Conservation (phyloP, 2,797 vertebrate species). For the Fringilla coelebs region DNA sequence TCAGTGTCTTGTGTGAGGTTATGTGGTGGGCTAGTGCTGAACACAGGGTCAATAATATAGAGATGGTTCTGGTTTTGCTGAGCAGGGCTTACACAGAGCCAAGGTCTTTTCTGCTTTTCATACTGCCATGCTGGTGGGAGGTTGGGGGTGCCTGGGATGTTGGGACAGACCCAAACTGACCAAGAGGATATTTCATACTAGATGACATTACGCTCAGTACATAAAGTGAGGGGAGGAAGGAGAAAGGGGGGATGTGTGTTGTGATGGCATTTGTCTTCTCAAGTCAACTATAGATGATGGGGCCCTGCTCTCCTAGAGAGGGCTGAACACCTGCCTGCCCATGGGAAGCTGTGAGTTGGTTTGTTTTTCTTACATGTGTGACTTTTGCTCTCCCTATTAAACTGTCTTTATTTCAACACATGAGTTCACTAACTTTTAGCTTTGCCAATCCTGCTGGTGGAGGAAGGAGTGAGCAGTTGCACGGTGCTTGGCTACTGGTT, state of each 20-base stretch:
- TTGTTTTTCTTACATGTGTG: neutral
- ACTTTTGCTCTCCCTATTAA: neutral
- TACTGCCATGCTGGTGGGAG: neutral
- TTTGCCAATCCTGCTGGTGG: neutral
- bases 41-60: neutral
- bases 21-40: neutral
- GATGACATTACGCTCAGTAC: neutral
- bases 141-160: no score
- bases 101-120: neutral
- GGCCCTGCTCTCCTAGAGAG: neutral
- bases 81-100: neutral
- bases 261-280: neutral
- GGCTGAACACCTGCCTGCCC: neutral
- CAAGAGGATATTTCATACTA: neutral
- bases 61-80: neutral
- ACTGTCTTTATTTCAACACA: neutral
- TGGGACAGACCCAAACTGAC: neutral
- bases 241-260: neutral
- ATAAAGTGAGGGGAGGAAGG: neutral
- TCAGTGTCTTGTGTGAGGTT: neutral
- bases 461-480: neutral
- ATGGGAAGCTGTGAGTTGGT: neutral
- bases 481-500: neutral
- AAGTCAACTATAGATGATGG: fast-evolving
- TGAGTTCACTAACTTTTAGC: neutral